These are phyloP conservation scores for Steinernema carpocapsae DNA, from an alignment of 2,888 invertebrate species.

Conservation along the genomic window DNA sequence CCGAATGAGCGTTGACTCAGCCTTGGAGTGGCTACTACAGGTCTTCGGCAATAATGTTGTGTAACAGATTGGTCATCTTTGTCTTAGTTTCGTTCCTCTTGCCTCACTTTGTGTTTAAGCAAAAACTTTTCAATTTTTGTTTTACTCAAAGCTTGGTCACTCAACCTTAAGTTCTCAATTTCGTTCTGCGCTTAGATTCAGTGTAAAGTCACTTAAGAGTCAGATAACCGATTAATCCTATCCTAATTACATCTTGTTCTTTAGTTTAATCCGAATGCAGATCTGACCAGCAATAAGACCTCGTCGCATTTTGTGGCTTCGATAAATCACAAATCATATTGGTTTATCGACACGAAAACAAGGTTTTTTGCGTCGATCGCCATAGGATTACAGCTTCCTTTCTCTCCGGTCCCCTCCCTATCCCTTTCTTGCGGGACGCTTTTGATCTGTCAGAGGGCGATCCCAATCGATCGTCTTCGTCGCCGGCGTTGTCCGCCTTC, in stretches of 20 bases:
- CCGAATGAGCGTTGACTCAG: slow-evolving; percentile 13
- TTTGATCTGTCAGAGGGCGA: neutral
- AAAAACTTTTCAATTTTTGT: neutral
- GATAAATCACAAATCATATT: neutral
- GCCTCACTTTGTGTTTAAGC: neutral
- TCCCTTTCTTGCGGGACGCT: neutral
- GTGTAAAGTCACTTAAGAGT: neutral
- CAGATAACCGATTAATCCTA: no score
- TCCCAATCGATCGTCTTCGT: neutral
- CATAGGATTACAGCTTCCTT: neutral
- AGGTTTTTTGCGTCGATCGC: neutral
- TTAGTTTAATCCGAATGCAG: no score
- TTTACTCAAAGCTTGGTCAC: neutral
- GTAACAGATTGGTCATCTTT: neutral
- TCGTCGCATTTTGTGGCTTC: slow-evolving; percentile 10
- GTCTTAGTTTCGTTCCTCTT: neutral
- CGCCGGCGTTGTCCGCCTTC: neutral
- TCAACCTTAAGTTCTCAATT: neutral
- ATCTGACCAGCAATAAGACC: neutral
- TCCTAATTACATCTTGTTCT: no score
- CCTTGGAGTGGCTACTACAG: neutral
- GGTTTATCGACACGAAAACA: slow-evolving; percentile 15
- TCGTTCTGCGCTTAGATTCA: neutral
- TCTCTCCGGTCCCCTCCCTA: neutral
- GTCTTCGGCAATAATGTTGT: slow-evolving; percentile 1